These are phyloP conservation scores for Amiota minor DNA, from an alignment of 2,888 invertebrate genomes.

Conservation along the genomic window DNA sequence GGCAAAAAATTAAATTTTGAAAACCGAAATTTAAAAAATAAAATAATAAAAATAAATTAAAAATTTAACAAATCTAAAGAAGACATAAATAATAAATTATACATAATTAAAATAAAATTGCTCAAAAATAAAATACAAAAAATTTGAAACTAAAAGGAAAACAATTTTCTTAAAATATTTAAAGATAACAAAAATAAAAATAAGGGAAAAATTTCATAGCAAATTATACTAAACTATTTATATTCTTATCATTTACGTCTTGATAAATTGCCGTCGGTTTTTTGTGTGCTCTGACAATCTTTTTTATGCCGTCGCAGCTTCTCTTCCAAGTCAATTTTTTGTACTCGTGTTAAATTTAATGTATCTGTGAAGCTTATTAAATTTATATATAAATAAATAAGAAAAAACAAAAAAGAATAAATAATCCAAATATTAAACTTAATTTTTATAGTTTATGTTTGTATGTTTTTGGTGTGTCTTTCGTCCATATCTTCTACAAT, in stretches of 20 bases:
- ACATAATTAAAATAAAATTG: constrained; percentile 23
- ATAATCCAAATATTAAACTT: no score
- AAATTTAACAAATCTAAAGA: constrained; percentile 14
- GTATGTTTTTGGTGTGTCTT: no score
- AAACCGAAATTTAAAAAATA: constrained; percentile 26
- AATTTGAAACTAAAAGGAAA: background rate
- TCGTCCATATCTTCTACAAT: no score
- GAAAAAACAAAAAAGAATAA: no score
- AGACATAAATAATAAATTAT: constrained; percentile 23
- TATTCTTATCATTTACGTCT: background rate
- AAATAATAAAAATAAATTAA: constrained; percentile 19
- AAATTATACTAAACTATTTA: background rate
- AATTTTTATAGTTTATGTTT: no score
- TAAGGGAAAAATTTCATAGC: background rate
- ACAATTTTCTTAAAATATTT: background rate
- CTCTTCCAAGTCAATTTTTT: constrained; percentile 4
- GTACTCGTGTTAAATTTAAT: background rate
- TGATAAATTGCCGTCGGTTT: constrained; percentile 16
- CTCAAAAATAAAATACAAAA: constrained; percentile 16
- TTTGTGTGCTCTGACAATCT: constrained; percentile 16
- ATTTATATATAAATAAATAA: background rate
- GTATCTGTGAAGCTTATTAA: background rate
- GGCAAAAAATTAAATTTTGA: constrained; percentile 18
- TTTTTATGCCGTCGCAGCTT: background rate
- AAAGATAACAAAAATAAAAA: background rate